Evolutionary conservation across 2,797 vertebrate species (phyloP).

Genomic region (Trichosurus vulpecula): DNA sequence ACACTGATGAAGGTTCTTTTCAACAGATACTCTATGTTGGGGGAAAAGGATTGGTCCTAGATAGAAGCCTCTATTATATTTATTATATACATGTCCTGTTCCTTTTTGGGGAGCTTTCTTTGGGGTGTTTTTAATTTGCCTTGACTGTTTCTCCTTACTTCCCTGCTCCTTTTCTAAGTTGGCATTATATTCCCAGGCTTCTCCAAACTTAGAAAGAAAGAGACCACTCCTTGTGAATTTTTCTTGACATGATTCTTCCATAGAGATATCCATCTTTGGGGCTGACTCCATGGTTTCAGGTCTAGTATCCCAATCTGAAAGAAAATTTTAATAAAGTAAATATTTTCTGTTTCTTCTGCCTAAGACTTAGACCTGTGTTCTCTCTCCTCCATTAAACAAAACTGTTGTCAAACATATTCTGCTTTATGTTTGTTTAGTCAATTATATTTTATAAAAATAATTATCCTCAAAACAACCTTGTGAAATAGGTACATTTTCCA

Average conservation of each 20-base stretch:
- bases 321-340: not conserved
- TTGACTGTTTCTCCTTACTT: not conserved
- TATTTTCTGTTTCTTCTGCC: not conserved
- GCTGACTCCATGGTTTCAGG: not conserved
- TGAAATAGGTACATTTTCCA: not conserved
- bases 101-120: not conserved
- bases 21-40: not conserved
- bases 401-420: not conserved
- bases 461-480: not conserved
- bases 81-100: not conserved
- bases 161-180: not conserved
- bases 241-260: not conserved
- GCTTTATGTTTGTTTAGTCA: not conserved
- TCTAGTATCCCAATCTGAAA: not conserved
- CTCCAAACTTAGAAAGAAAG: not conserved
- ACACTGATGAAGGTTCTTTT: not conserved
- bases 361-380: not conserved
- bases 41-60: not conserved
- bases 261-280: not conserved
- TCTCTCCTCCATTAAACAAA: not conserved
- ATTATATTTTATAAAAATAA: not conserved
- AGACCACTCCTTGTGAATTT: not conserved
- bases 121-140: not conserved
- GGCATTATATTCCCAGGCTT: not conserved
- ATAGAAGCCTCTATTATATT: not conserved